Percentiles rank a stretch among this genome's conserved stretches.
Conservation (phyloP, 2,113 vertebrate species). For the Oreochromis aureus region DNA sequence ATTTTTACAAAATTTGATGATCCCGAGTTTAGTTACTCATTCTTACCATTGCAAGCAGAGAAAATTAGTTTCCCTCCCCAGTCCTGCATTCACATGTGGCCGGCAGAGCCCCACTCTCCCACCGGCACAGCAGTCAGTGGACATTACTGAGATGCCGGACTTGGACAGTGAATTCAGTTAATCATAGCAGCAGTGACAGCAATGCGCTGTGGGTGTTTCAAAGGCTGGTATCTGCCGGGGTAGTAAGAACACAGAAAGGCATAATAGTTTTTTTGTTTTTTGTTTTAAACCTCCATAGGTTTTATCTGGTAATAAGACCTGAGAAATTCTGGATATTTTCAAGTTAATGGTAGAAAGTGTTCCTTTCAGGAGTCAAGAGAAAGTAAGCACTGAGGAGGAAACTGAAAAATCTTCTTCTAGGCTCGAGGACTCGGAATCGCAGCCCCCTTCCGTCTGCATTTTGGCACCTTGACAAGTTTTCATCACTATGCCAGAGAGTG, state of each 20-base stretch:
- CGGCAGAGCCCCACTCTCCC: background rate
- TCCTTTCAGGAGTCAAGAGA: background rate
- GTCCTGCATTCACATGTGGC: background rate
- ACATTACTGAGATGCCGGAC: background rate
- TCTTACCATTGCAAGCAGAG: background rate
- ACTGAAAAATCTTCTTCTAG: background rate
- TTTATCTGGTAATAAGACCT: background rate
- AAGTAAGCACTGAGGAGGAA: background rate
- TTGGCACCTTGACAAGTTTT: conserved; percentile 19
- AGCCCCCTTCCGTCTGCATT: background rate
- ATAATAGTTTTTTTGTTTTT: background rate
- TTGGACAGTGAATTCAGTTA: conserved; percentile 7
- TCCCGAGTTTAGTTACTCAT: background rate
- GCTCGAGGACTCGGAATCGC: background rate
- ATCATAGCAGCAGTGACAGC: background rate
- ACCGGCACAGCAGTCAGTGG: background rate
- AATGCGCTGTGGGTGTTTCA: background rate
- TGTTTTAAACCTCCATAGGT: background rate
- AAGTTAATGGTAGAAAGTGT: background rate
- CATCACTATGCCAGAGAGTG: background rate
- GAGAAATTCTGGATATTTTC: background rate
- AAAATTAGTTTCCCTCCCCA: background rate
- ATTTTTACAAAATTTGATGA: background rate
- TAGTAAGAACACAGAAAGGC: background rate
- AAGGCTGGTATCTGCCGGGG: background rate